Evolutionary conservation across 2,113 vertebrate species (phyloP).

Genomic region (Campylomormyrus numenius): DNA sequence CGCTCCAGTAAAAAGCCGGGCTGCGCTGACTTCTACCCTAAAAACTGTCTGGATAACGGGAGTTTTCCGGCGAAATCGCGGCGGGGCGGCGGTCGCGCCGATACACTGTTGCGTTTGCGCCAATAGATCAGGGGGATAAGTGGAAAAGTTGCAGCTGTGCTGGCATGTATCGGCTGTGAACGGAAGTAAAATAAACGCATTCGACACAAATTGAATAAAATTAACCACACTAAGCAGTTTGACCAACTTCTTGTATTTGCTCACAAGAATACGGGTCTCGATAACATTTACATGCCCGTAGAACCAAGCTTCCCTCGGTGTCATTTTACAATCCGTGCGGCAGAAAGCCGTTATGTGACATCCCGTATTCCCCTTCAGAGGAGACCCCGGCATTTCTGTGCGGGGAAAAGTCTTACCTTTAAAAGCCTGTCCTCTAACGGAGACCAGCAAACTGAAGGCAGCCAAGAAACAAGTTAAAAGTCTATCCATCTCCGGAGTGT

Average conservation of each 20-base stretch:
- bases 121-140: background rate
- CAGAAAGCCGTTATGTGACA: background rate
- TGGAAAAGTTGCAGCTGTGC: background rate
- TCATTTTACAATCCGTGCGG: constrained; percentile 6
- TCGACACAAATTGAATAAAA: background rate
- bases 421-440: constrained; percentile 59
- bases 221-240: background rate
- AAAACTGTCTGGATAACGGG: background rate
- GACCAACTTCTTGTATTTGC: background rate
- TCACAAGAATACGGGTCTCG: background rate
- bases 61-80: background rate
- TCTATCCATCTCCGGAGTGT: constrained; percentile 64
- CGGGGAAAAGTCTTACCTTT: constrained; percentile 56
- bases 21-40: background rate
- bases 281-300: background rate
- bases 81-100: background rate
- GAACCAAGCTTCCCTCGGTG: background rate
- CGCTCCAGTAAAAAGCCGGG: background rate
- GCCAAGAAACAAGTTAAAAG: constrained; percentile 58
- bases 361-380: background rate
- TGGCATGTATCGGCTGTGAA: background rate
- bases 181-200: background rate
- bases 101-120: background rate
- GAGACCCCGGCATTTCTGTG: background rate
- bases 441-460: constrained; percentile 56